Percentiles rank a stretch among this genome's conserved stretches.
Conservation (phyloP, 2,797 vertebrate species). For the Danionella dracula region DNA sequence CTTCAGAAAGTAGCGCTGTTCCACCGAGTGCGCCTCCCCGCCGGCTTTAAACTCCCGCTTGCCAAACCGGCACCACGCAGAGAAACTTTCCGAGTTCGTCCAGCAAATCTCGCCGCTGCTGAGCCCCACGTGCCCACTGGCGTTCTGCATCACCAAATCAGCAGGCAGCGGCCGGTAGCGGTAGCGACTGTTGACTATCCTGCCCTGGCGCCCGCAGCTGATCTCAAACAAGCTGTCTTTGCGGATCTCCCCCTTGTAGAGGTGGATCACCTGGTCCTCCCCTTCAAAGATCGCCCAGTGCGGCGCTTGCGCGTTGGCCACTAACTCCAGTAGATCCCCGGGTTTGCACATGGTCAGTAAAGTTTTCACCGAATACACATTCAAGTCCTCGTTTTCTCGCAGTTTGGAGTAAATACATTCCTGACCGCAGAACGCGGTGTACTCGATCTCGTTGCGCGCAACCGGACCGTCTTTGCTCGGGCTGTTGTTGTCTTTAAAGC, state of each 20-base stretch:
- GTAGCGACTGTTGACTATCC: slow-evolving; percentile 96
- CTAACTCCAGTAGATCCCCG: slow-evolving; percentile 94
- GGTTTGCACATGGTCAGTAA: slow-evolving; percentile 92
- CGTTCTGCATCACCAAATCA: slow-evolving; percentile 97
- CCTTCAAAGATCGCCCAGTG: slow-evolving; percentile 95
- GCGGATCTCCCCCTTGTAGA: slow-evolving; percentile 94
- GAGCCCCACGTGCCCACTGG: slow-evolving; percentile 89
- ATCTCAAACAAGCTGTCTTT: slow-evolving; percentile 91
- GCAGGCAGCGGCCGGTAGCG: slow-evolving; percentile 91
- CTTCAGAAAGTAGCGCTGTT: slow-evolving; percentile 89
- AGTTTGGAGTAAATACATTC: slow-evolving; percentile 99
- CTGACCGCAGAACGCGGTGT: slow-evolving; percentile 92
- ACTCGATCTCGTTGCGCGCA: slow-evolving; percentile 88
- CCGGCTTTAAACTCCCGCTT: slow-evolving; percentile 98
- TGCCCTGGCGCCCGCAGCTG: slow-evolving; percentile 82
- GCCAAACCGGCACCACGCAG: slow-evolving; percentile 98
- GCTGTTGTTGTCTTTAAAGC: slow-evolving; percentile 79
- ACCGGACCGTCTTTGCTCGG: slow-evolving; percentile 74
- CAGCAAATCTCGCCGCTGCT: slow-evolving; percentile 93
- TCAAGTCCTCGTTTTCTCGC: slow-evolving; percentile 88
- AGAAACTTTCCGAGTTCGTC: slow-evolving; percentile 99
- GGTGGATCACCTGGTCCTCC: slow-evolving; percentile 88
- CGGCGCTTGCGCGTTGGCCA: slow-evolving; percentile 77
- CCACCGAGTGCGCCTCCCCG: slow-evolving; percentile 85
- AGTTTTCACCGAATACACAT: slow-evolving; percentile 83